Evolutionary conservation across 2,888 invertebrate genomes (phyloP), one percentile per base, ranked within the genome.

Genomic region (Aelia acuminata): DNA sequence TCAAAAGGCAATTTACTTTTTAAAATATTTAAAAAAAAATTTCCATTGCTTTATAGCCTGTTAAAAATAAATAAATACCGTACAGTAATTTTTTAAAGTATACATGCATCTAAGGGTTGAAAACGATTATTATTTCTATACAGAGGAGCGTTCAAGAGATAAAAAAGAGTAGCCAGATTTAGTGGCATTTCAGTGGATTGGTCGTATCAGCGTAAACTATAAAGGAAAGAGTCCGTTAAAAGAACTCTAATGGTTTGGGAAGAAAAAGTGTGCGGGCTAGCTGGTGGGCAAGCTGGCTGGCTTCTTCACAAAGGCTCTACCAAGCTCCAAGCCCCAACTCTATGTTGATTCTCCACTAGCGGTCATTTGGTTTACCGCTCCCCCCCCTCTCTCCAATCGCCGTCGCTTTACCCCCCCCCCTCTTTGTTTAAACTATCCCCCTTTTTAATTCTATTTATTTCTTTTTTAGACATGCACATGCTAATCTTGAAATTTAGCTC

Each of bases 151-250:
- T n/a, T n/a, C n/a, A n/a, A n/a, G n/a, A n/a, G n/a, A n/a, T n/a
- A n/a, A 80, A 80, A 43, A 39, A 39, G 8, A 20, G 26, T 31
- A 11, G 43, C 39, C 31, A 43, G 80, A 80, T 80, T 80, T 43
- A 39, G 80, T n/a, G 80, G n/a, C n/a, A 43, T 80, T 43, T 43
- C n/a, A 39, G 22, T 22, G 80, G 80, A 80, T 80, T 80, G 80
- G 80, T 80, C n/a, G 63, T 63, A 80, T 80, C 80, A 80, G 80
- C 43, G 80, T 39, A 80, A 80, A 80, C 80, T 80, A 80, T 80
- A 80, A 43, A 80, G 80, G 43, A n/a, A 43, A 43, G 39, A n/a
- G 43, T 43, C n/a, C 22, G 3, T n/a, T 80, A 80, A 80, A 80
- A 80, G 80, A 80, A 80, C 80, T 10, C 80, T 39, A 80, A 80